A percentile compares a stretch with the other conserved stretches of the same genome.
Evolutionary conservation across 2,797 vertebrate species (phyloP).

Genomic region (Halcyon badia): DNA sequence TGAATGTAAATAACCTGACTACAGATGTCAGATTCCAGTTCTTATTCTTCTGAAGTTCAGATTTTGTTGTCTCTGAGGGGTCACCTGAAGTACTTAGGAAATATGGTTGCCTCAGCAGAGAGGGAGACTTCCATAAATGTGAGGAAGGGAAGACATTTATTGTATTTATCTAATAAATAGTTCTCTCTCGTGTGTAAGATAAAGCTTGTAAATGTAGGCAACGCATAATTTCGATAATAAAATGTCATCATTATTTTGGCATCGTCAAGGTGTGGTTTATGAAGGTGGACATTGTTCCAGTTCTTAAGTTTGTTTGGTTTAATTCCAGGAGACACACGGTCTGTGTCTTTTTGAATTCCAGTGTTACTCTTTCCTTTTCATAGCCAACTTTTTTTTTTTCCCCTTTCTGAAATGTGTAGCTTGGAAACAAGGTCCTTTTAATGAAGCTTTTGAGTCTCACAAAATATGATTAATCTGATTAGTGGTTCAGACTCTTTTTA

Average conservation of each 20-base stretch:
- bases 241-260: slow-evolving; percentile 42
- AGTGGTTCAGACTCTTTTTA: slow-evolving; percentile 94
- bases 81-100: slow-evolving; percentile 18
- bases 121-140: background rate
- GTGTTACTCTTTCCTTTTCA: slow-evolving; percentile 64
- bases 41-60: background rate
- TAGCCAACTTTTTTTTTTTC: slow-evolving; percentile 66
- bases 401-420: slow-evolving; percentile 84
- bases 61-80: background rate
- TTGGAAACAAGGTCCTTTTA: slow-evolving; percentile 90
- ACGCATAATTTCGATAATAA: slow-evolving; percentile 5
- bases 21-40: background rate
- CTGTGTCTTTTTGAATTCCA: slow-evolving; percentile 70
- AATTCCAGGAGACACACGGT: slow-evolving; percentile 57
- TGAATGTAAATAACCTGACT: background rate
- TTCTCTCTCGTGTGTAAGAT: background rate
- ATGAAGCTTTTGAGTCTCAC: slow-evolving; percentile 91
- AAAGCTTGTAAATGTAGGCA: slow-evolving; percentile 26
- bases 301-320: slow-evolving; percentile 44
- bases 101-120: background rate
- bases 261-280: slow-evolving; percentile 44
- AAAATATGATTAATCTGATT: slow-evolving; percentile 99
- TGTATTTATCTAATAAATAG: background rate
- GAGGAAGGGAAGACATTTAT: background rate
- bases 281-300: slow-evolving; percentile 34